Evolutionary conservation across 1,140 invertebrate genomes (phyloP).

Genomic region (Cydia splendana): DNA sequence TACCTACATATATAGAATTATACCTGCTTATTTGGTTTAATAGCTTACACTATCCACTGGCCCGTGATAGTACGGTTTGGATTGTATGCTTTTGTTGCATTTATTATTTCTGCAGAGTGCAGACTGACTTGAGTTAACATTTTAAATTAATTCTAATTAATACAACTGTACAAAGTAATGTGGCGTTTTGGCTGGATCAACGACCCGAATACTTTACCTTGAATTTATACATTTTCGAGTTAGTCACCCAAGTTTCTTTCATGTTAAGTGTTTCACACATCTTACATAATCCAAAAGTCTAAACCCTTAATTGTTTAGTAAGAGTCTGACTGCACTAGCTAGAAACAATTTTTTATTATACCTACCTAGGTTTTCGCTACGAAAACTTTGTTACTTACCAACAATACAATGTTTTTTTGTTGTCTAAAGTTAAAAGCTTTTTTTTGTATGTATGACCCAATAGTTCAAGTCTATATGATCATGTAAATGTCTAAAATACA

Average conservation of each 20-base stretch:
- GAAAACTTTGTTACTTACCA: not conserved
- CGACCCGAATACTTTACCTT: constrained; percentile 24
- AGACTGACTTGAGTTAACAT: not conserved
- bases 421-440: not conserved
- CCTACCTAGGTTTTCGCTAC: not conserved
- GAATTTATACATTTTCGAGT: constrained; percentile 11
- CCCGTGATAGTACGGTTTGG: too few species aligned
- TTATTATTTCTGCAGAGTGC: constrained; percentile 1
- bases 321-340: too few species aligned
- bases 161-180: not conserved
- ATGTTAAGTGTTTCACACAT: not conserved
- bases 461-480: constrained; percentile 3
- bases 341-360: too few species aligned
- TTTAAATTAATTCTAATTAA: constrained; percentile 29
- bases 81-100: too few species aligned
- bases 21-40: too few species aligned
- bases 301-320: too few species aligned
- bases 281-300: too few species aligned
- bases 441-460: not conserved
- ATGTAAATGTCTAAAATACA: not conserved
- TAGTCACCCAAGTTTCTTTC: not conserved
- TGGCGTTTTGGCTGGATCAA: not conserved
- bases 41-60: too few species aligned
- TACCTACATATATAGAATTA: too few species aligned
- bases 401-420: not conserved